These are phyloP conservation scores for Volucella inflata DNA, from an alignment of 2,888 invertebrate genomes.

Conservation along the genomic window DNA sequence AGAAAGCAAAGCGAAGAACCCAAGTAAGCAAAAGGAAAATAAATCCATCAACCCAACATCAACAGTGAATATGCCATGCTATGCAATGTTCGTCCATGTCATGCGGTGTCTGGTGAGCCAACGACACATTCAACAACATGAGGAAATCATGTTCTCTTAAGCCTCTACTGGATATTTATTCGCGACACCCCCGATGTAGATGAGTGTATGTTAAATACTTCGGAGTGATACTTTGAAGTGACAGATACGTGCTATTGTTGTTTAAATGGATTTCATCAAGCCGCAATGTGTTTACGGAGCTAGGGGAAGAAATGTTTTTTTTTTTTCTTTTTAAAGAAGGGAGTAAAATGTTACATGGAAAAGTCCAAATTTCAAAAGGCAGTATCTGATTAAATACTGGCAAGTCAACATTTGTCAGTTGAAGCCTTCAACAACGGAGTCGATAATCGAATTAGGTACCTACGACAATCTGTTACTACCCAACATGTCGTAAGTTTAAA, in stretches of 20 bases:
- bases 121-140: constrained; percentile 53
- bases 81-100: too few relatives aligned
- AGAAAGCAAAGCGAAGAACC: constrained; percentile 52
- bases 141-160: constrained; percentile 74
- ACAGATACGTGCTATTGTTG: constrained; percentile 72
- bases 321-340: background rate
- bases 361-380: background rate
- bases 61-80: background rate
- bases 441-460: too few relatives aligned
- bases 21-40: constrained; percentile 15
- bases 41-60: constrained; percentile 40
- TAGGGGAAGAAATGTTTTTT: background rate
- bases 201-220: constrained; percentile 75
- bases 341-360: background rate
- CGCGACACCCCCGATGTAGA: constrained; percentile 73
- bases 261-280: constrained; percentile 70
- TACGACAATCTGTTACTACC: too few relatives aligned
- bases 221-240: constrained; percentile 74
- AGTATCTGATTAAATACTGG: too few relatives aligned
- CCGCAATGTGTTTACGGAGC: background rate
- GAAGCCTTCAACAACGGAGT: too few relatives aligned
- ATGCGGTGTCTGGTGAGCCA: constrained; percentile 35
- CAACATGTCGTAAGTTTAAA: too few relatives aligned
- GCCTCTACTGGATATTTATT: constrained; percentile 73
- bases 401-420: too few relatives aligned